Evolutionary conservation across 2,113 vertebrate species (phyloP).

Genomic region (Malurus alboscapulatus): DNA sequence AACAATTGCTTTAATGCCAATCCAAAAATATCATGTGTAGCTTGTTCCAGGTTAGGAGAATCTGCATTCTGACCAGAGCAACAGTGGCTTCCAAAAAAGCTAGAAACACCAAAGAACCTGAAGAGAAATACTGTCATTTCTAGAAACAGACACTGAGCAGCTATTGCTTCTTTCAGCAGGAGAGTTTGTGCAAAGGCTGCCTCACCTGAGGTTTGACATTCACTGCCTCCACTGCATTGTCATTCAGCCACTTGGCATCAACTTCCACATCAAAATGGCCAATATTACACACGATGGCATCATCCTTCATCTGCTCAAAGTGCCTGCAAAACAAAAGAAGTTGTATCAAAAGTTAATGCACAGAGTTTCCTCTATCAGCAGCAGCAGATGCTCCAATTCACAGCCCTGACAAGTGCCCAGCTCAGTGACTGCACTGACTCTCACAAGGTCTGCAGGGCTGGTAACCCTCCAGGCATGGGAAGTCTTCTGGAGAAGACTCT

Average conservation of each 20-base stretch:
- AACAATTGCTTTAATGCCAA: not conserved
- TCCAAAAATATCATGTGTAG: not conserved
- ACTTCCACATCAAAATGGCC: slow-evolving; percentile 98
- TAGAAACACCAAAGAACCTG: not conserved
- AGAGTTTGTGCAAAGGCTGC: not conserved
- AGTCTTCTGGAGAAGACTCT: not conserved
- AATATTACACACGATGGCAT: slow-evolving; percentile 95
- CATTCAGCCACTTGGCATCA: slow-evolving; percentile 90
- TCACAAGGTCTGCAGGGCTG: not conserved
- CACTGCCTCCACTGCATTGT: slow-evolving; percentile 84
- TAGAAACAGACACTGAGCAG: not conserved
- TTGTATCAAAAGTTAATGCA: not conserved
- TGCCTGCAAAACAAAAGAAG: slow-evolving; percentile 74
- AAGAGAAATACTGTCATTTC: not conserved
- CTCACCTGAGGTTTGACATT: slow-evolving; percentile 95
- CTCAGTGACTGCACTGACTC: not conserved
- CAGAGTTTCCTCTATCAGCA: not conserved
- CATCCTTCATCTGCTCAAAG: slow-evolving; percentile 97
- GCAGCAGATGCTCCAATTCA: not conserved
- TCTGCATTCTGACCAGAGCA: not conserved
- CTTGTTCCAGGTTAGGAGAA: not conserved
- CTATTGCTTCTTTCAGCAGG: not conserved
- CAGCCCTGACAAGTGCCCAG: not conserved
- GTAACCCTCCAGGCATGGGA: not conserved
- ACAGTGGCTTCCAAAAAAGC: not conserved